A percentile compares a stretch with the other conserved stretches of the same genome.
phyloP scores from a whole-genome alignment of 1,140 invertebrate species.

The Drosophila mauritiana region DNA sequence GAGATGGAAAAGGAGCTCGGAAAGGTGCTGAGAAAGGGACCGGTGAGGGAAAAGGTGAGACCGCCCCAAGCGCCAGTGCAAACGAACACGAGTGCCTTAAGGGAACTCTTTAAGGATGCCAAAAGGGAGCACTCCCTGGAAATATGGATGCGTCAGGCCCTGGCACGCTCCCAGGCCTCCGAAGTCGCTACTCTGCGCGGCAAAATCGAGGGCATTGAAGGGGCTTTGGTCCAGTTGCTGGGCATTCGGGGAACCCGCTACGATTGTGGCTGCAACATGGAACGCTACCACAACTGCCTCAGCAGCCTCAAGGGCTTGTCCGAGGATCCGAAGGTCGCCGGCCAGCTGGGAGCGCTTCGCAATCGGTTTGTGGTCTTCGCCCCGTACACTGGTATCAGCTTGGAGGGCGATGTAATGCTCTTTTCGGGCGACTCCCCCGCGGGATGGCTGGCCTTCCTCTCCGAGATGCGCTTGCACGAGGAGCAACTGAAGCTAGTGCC shows the following conservation, averaged over 20 bases:
- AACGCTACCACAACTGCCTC: conserved; percentile 92
- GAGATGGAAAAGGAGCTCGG: conserved; percentile 10
- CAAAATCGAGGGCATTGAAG: conserved; percentile 87
- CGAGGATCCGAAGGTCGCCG: conserved; percentile 87
- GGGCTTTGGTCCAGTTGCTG: conserved; percentile 85
- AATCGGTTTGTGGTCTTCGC: conserved; percentile 92
- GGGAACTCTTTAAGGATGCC: neutral
- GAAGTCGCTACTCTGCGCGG: conserved; percentile 87
- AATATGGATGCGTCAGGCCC: conserved; percentile 87
- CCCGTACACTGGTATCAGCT: conserved; percentile 93
- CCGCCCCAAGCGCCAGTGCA: neutral
- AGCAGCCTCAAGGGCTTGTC: conserved; percentile 86
- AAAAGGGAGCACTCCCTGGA: conserved; percentile 24
- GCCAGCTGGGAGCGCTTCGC: conserved; percentile 88
- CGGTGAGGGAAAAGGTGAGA: conserved; percentile 2
- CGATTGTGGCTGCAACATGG: conserved; percentile 94
- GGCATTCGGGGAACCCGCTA: conserved; percentile 87
- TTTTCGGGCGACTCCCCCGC: conserved; percentile 94
- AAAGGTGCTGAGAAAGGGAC: conserved; percentile 5
- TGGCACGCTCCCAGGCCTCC: conserved; percentile 11
- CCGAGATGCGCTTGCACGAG: conserved; percentile 91
- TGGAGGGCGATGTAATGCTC: conserved; percentile 93
- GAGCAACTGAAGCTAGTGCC: conserved; percentile 89
- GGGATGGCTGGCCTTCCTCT: conserved; percentile 94
- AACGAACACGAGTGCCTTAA: neutral